phyloP scores from a whole-genome alignment of 2,888 invertebrate species.

The Hypomecis atomaria region DNA sequence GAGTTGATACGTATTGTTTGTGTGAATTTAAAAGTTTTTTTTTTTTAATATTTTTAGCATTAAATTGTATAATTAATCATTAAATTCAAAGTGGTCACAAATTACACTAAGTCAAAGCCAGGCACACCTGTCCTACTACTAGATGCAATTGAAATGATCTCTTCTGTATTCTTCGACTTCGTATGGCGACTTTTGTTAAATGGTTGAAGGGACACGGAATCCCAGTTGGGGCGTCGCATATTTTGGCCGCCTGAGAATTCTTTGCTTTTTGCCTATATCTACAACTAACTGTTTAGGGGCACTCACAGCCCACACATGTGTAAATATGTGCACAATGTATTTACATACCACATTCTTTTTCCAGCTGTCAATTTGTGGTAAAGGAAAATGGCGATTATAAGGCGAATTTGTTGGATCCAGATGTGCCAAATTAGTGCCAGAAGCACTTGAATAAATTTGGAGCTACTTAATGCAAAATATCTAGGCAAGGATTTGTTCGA shows the following conservation, averaged over 20 bases:
- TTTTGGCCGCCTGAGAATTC: constrained; percentile 80
- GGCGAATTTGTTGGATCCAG: constrained; percentile 92
- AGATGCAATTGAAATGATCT: too few species aligned
- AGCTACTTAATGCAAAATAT: constrained; percentile 41
- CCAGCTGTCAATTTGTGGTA: constrained; percentile 97
- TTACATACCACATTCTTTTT: constrained; percentile 38
- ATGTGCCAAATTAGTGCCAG: constrained; percentile 75
- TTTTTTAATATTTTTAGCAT: too few species aligned
- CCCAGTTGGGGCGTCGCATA: constrained; percentile 84
- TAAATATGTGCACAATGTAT: background rate
- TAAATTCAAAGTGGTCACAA: too few species aligned
- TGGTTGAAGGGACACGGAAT: constrained; percentile 83
- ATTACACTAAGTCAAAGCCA: too few species aligned
- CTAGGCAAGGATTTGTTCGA: constrained; percentile 44
- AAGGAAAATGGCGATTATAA: constrained; percentile 91
- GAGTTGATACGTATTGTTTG: too few species aligned
- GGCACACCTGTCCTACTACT: too few species aligned
- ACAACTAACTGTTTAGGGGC: background rate
- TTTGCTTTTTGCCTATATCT: constrained; percentile 52
- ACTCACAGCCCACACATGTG: constrained; percentile 1
- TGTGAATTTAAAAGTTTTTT: too few species aligned
- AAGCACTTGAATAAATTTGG: constrained; percentile 34
- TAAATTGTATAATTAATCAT: too few species aligned
- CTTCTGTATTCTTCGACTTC: constrained; percentile 89
- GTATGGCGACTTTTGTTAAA: constrained; percentile 89